These are phyloP conservation scores for Dicranocentrus wangi DNA, from an alignment of 2,888 invertebrate genomes.

Conservation along the genomic window DNA sequence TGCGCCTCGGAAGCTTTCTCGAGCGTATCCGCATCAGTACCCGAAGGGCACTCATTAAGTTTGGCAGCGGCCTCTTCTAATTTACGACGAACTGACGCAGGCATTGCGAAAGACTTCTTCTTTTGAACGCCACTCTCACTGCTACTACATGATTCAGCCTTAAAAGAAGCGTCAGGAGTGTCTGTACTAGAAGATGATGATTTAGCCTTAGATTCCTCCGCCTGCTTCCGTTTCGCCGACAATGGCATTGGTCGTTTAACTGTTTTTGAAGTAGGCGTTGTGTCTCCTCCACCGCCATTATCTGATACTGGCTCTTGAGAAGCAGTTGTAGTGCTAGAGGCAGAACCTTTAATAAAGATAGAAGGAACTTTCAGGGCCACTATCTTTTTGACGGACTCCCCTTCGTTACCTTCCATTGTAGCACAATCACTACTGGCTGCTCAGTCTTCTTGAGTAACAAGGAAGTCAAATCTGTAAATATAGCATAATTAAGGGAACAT, in stretches of 20 bases:
- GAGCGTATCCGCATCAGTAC: no score
- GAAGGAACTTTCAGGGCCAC: conserved; percentile 41
- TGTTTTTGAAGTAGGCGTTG: not conserved
- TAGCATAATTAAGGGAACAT: no score
- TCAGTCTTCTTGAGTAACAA: no score
- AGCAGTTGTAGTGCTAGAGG: not conserved
- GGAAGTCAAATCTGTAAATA: no score
- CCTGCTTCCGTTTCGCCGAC: not conserved
- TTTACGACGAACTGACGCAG: conserved; percentile 17
- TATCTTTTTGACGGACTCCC: conserved; percentile 26
- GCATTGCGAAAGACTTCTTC: conserved; percentile 33
- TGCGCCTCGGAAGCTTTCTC: no score
- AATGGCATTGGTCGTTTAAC: not conserved
- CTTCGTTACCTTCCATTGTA: conserved; percentile 14
- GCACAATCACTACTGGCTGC: no score
- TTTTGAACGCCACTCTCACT: conserved; percentile 5
- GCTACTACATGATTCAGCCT: not conserved
- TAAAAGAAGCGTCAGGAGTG: no score
- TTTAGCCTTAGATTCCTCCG: no score
- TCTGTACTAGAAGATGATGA: no score
- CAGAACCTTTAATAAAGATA: conserved; percentile 24
- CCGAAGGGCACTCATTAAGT: no score
- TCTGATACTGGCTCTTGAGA: no score
- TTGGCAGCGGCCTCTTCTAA: no score
- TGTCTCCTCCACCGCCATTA: not conserved